phyloP scores from a whole-genome alignment of 2,113 vertebrate genomes.

The Pantherophis guttatus region DNA sequence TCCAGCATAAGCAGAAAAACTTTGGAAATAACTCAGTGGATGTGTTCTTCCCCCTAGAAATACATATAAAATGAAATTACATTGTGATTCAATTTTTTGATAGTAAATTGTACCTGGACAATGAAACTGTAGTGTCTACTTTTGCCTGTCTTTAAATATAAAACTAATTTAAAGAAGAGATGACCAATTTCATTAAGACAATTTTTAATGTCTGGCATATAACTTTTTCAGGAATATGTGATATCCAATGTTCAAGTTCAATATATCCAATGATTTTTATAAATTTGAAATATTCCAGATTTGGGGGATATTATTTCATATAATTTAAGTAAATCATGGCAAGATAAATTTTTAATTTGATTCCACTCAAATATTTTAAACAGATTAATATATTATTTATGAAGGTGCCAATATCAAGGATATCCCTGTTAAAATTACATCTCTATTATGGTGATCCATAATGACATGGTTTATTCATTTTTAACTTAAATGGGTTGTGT shows the following conservation, averaged over 20 bases:
- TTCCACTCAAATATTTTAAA: not conserved
- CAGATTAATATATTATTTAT: not conserved
- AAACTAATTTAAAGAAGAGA: no score
- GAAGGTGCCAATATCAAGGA: not conserved
- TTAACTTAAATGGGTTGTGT: not conserved
- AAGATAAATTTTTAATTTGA: not conserved
- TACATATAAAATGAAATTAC: not conserved
- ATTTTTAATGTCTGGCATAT: not conserved
- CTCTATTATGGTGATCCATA: not conserved
- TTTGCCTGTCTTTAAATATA: not conserved
- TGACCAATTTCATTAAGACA: no score
- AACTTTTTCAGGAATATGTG: not conserved
- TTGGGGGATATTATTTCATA: not conserved
- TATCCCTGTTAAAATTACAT: not conserved
- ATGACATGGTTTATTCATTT: not conserved
- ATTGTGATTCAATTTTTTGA: not conserved
- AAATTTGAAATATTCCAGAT: not conserved
- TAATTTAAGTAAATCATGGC: not conserved
- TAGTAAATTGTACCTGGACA: not conserved
- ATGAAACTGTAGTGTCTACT: not conserved
- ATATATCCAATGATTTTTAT: not conserved
- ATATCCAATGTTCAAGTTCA: not conserved
- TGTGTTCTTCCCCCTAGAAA: not conserved
- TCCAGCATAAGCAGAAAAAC: not conserved
- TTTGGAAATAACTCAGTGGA: not conserved